Evolutionary conservation across 2,113 vertebrate species (phyloP).

Genomic region (Pelusios castaneus): DNA sequence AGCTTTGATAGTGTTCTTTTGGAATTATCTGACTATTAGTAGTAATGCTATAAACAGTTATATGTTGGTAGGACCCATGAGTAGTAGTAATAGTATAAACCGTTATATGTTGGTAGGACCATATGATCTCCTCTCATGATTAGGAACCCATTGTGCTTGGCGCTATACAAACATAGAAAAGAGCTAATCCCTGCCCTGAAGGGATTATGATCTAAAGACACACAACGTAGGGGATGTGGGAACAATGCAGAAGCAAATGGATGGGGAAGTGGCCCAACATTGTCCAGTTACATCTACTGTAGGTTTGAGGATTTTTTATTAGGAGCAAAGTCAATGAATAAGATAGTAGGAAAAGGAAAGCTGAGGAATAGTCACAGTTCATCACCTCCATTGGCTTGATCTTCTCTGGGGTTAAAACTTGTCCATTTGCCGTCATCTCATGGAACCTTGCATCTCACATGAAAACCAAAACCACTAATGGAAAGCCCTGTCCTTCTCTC

Average conservation of each 20-base stretch:
- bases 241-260: not conserved
- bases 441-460: not conserved
- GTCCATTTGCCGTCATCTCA: not conserved
- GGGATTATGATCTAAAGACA: not conserved
- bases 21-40: not conserved
- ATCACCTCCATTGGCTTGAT: not conserved
- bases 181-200: not conserved
- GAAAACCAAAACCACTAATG: not conserved
- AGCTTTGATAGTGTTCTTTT: not conserved
- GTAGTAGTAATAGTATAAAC: not conserved
- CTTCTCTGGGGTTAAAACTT: not conserved
- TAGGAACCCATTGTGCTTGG: too few relatives aligned
- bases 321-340: not conserved
- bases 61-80: not conserved
- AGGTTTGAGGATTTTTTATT: not conserved
- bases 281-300: not conserved
- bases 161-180: not conserved
- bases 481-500: not conserved
- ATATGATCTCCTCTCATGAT: not conserved
- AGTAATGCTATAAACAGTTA: not conserved
- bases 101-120: not conserved
- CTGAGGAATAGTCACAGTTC: not conserved
- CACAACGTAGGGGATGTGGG: not conserved
- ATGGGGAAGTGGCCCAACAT: not conserved
- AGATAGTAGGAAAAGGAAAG: too few relatives aligned